Conservation (phyloP, 2,797 vertebrate species). For the Pyrocephalus nanus region DNA sequence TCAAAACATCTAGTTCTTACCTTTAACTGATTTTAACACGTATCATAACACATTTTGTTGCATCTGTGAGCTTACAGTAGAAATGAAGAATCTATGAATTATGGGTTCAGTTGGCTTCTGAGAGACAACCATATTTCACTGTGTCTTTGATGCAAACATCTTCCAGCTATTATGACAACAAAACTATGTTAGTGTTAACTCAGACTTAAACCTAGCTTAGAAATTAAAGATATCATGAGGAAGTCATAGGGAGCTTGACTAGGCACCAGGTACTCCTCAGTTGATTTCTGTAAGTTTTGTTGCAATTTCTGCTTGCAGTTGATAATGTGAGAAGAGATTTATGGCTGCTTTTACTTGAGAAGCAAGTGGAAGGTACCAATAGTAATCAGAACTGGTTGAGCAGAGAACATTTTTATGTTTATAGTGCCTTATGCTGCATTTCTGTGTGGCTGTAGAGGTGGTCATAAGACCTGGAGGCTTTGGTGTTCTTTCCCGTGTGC, state of each 20-base stretch:
- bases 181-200: not conserved
- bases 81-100: not conserved
- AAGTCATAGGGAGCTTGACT: not conserved
- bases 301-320: not conserved
- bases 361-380: not conserved
- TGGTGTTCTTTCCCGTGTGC: fast-evolving
- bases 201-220: not conserved
- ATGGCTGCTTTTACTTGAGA: not conserved
- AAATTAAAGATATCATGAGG: not conserved
- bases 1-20: not conserved
- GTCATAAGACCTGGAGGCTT: not conserved
- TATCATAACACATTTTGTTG: not conserved
- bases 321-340: not conserved
- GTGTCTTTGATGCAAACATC: not conserved
- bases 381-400: not conserved
- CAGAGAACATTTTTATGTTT: not conserved
- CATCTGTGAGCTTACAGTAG: not conserved
- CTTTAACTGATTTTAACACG: not conserved
- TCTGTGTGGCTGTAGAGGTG: not conserved
- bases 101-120: not conserved
- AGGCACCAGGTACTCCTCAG: not conserved
- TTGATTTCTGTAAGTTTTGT: not conserved
- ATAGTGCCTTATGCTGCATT: not conserved
- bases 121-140: not conserved
- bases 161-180: not conserved